Conservation (phyloP, 2,888 invertebrate species). For the Lucinisca nassula region DNA sequence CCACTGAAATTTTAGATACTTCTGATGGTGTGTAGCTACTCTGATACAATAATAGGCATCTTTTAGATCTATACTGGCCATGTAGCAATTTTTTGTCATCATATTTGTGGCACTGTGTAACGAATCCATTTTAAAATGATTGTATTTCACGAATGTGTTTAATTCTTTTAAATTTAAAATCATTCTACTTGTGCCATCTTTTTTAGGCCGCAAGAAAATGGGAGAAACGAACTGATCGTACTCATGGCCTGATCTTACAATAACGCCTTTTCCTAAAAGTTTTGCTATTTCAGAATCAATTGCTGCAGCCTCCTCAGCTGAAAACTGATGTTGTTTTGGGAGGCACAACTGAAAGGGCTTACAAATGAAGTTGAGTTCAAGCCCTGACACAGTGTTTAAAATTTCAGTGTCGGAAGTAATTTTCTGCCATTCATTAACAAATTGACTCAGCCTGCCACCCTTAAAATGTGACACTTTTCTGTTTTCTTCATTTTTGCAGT, state of each 20-base stretch:
- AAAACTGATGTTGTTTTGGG: neutral
- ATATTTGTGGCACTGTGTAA: conserved; percentile 20
- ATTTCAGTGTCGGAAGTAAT: neutral
- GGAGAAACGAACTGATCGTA: conserved; percentile 42
- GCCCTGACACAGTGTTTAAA: neutral
- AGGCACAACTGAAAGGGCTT: neutral
- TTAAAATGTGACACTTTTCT: neutral
- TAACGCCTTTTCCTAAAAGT: conserved; percentile 22
- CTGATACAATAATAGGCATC: conserved; percentile 28
- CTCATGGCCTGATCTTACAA: conserved; percentile 1
- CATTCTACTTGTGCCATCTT: conserved; percentile 31
- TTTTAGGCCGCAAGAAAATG: conserved; percentile 41
- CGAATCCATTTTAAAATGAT: conserved; percentile 52
- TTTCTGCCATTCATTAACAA: neutral
- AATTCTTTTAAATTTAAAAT: conserved; percentile 43
- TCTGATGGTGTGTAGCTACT: conserved; percentile 13
- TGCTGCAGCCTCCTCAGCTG: neutral
- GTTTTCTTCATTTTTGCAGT: neutral
- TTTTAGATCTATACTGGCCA: conserved; percentile 7
- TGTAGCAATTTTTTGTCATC: conserved; percentile 18
- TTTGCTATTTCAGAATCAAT: conserved; percentile 35
- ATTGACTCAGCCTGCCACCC: neutral
- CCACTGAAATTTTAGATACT: conserved; percentile 34
- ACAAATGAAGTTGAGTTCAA: neutral
- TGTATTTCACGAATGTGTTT: conserved; percentile 25